Percentiles rank a stretch among this genome's conserved stretches.
Evolutionary conservation across 1,140 invertebrate genomes (phyloP).

Genomic region (Aphelinus atriplicis): DNA sequence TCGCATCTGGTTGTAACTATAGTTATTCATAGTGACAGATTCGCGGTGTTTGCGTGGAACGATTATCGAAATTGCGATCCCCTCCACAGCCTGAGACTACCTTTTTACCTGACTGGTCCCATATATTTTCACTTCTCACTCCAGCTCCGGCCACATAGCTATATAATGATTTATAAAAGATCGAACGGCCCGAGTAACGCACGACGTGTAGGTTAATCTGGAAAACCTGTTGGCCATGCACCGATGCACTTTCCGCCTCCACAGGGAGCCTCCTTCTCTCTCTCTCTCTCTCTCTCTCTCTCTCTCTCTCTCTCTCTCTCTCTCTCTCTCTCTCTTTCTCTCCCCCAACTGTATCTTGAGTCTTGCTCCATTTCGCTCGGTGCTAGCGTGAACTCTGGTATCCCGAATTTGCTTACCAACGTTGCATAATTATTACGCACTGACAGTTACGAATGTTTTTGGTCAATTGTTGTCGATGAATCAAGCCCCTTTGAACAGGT

Average conservation of each 20-base stretch:
- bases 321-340: not conserved
- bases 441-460: no score
- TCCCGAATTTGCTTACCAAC: no score
- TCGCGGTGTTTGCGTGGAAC: no score
- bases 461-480: no score
- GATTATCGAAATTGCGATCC: no score
- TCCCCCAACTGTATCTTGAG: not conserved
- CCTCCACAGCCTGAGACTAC: no score
- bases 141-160: conserved; percentile 22
- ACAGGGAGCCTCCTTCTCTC: conserved; percentile 51
- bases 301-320: conserved; percentile 7
- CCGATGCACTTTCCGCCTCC: conserved; percentile 56
- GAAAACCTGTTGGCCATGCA: conserved; percentile 52
- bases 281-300: conserved; percentile 19
- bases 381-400: no score
- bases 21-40: no score
- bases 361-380: no score
- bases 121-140: conserved; percentile 36
- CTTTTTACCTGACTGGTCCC: conserved; percentile 18
- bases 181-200: conserved; percentile 43
- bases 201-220: conserved; percentile 55
- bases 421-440: no score
- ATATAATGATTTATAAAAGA: conserved; percentile 46
- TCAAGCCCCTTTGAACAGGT: no score
- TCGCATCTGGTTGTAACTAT: no score